Evolutionary conservation across 2,797 vertebrate genomes (phyloP).

Genomic region (Sebastes minor): DNA sequence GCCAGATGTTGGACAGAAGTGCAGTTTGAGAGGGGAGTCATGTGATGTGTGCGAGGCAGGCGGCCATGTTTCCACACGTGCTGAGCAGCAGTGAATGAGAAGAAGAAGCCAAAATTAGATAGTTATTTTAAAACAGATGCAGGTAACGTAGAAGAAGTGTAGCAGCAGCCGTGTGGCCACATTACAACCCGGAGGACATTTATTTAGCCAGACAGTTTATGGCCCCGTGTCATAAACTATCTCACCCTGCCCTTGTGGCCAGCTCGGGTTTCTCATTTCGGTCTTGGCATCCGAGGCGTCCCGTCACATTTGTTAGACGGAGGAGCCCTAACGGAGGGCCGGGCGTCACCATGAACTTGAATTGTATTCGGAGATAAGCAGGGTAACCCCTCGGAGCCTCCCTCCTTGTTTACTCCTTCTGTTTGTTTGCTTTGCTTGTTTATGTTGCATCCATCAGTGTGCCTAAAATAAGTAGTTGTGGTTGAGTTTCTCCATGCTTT

Average conservation of each 20-base stretch:
- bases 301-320: constrained; percentile 26
- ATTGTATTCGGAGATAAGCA: constrained; percentile 63
- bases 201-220: constrained; percentile 56
- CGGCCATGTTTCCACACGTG: constrained; percentile 62
- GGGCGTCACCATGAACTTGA: constrained; percentile 53
- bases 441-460: constrained; percentile 67
- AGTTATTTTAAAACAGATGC: neutral
- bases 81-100: constrained; percentile 46
- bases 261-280: constrained; percentile 52
- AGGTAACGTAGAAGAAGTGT: constrained; percentile 12
- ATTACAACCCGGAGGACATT: constrained; percentile 42
- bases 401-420: constrained; percentile 60
- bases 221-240: constrained; percentile 58
- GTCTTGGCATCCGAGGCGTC: constrained; percentile 45
- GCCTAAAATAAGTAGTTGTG: constrained; percentile 70
- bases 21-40: constrained; percentile 23
- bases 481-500: constrained; percentile 71
- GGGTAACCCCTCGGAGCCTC: constrained; percentile 47
- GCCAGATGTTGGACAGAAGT: constrained; percentile 88
- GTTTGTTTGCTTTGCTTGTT: constrained; percentile 77
- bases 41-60: constrained; percentile 61
- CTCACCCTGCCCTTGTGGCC: constrained; percentile 51
- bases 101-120: neutral
- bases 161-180: constrained; percentile 30
- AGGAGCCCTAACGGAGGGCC: constrained; percentile 26